Conservation (phyloP, 2,797 vertebrate species). For the Catamblyrhynchus diadema region DNA sequence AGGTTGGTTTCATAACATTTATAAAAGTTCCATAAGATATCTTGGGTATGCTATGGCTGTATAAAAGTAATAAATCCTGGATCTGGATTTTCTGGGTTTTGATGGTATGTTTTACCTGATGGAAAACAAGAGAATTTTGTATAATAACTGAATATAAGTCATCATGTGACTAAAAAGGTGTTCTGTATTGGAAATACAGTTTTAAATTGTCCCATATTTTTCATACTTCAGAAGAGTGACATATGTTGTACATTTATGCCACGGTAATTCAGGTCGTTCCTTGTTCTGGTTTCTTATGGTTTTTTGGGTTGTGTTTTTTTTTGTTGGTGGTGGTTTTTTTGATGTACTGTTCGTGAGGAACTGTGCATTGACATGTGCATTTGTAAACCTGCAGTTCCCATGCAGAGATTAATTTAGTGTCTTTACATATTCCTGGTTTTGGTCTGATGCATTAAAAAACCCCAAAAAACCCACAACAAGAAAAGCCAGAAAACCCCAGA, state of each 20-base stretch:
- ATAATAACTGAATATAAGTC: background rate
- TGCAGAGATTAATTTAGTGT: background rate
- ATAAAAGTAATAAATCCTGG: background rate
- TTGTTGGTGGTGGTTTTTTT: background rate
- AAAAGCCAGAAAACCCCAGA: background rate
- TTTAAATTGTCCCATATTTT: background rate
- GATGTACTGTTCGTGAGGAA: background rate
- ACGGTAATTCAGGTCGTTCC: background rate
- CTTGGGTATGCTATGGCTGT: background rate
- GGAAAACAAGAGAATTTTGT: background rate
- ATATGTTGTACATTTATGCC: background rate
- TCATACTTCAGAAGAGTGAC: background rate
- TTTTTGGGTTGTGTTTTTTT: background rate
- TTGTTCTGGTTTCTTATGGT: background rate
- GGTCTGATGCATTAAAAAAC: background rate
- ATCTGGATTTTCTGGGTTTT: background rate
- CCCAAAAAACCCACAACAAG: background rate
- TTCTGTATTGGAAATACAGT: background rate
- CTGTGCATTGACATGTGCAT: fast-evolving
- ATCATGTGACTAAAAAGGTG: background rate
- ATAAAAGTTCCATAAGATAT: background rate
- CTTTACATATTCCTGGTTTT: background rate
- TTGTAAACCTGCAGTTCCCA: background rate
- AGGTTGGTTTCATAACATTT: background rate
- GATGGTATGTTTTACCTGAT: background rate